Conservation (phyloP, 2,797 vertebrate species). For the Leptodactylus fallax region DNA sequence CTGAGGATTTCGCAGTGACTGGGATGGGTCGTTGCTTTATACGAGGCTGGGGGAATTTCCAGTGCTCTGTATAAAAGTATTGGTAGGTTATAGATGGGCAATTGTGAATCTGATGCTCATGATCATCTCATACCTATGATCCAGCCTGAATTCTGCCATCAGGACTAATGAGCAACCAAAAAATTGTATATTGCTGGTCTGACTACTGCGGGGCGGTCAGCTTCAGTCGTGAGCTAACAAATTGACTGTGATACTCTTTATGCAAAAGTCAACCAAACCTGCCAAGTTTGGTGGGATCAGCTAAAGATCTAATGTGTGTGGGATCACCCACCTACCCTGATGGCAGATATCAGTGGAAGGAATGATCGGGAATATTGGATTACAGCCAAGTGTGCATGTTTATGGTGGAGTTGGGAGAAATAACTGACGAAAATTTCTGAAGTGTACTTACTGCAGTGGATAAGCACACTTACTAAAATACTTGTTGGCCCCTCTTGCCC, state of each 20-base stretch:
- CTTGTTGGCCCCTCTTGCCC: too few relatives aligned
- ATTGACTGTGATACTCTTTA: neutral
- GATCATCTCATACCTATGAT: neutral
- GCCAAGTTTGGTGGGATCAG: neutral
- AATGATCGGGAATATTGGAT: too few relatives aligned
- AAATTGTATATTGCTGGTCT: neutral
- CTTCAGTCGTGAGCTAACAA: neutral
- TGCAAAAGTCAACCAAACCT: neutral
- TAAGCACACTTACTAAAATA: too few relatives aligned
- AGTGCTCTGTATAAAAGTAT: neutral
- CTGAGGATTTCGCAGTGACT: constrained; percentile 25
- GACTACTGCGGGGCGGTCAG: neutral
- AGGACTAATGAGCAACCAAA: too few relatives aligned
- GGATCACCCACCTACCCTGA: too few relatives aligned
- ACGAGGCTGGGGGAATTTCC: constrained; percentile 45
- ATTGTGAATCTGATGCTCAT: neutral
- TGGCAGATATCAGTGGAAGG: too few relatives aligned
- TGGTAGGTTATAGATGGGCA: neutral
- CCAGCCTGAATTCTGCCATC: neutral
- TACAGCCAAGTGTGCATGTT: too few relatives aligned
- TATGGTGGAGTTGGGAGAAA: too few relatives aligned
- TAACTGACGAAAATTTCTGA: too few relatives aligned
- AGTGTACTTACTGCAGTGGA: too few relatives aligned
- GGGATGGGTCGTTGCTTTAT: constrained; percentile 19
- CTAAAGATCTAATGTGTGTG: neutral